Conservation (phyloP, 2,113 vertebrate genomes). For the Microtus oregoni region DNA sequence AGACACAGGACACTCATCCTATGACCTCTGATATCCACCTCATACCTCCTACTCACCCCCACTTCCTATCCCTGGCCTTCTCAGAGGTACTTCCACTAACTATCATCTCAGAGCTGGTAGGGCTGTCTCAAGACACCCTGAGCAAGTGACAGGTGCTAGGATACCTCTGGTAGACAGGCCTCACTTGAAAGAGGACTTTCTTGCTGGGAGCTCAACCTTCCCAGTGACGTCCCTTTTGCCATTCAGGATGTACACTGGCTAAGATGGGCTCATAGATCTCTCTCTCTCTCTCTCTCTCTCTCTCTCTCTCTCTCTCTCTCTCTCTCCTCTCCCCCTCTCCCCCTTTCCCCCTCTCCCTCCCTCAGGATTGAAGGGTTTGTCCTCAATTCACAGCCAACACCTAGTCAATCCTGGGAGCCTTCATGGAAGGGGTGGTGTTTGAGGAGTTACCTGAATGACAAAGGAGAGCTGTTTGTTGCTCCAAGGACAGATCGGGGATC, state of each 20-base stretch:
- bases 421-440: constrained; percentile 17
- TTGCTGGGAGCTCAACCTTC: background rate
- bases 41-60: background rate
- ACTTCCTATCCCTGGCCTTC: background rate
- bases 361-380: background rate
- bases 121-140: background rate
- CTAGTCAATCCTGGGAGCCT: constrained; percentile 33
- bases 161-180: background rate
- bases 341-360: background rate
- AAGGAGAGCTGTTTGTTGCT: background rate
- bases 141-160: background rate
- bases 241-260: no score
- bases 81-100: background rate
- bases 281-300: no score
- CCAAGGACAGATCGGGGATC: constrained; percentile 55
- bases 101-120: background rate
- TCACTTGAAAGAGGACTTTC: background rate
- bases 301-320: no score
- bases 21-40: background rate
- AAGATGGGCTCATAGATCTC: background rate
- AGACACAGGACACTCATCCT: background rate
- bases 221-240: background rate
- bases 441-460: background rate
- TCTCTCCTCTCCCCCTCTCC: no score
- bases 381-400: background rate